Percentiles rank a stretch among this genome's conserved stretches.
These are phyloP conservation scores for Alcis repandata DNA, from an alignment of 2,888 invertebrate species.

Conservation along the genomic window DNA sequence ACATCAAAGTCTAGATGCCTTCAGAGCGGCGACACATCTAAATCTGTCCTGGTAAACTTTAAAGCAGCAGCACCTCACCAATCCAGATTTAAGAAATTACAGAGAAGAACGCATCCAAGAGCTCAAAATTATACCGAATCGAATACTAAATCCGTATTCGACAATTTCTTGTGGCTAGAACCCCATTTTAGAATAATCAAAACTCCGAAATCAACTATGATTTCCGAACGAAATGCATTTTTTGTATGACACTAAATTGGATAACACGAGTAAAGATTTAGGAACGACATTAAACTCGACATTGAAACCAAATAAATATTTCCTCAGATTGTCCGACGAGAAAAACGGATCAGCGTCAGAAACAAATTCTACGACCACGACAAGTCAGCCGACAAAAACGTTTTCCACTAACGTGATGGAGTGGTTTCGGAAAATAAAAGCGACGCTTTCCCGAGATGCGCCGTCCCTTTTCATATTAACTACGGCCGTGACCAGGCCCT, in stretches of 20 bases:
- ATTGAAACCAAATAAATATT: background rate
- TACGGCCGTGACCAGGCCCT: background rate
- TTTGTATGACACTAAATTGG: too few relatives aligned
- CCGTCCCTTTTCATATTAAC: background rate
- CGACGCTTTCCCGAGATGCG: background rate
- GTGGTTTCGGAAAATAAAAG: conserved; percentile 7
- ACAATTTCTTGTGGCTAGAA: background rate
- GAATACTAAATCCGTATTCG: background rate
- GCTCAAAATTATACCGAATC: background rate
- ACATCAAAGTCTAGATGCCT: conserved; percentile 49
- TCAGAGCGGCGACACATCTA: conserved; percentile 27
- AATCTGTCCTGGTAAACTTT: background rate
- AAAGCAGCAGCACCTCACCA: background rate
- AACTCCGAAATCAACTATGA: background rate
- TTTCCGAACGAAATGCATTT: too few relatives aligned
- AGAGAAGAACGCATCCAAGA: background rate
- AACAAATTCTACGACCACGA: background rate
- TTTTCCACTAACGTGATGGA: conserved; percentile 5
- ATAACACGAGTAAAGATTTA: background rate
- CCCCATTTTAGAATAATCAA: background rate
- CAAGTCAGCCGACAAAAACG: background rate
- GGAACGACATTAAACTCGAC: background rate
- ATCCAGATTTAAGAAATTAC: background rate
- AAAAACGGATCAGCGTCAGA: background rate
- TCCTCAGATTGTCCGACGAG: background rate